Percentiles rank a stretch among this genome's conserved stretches.
These are phyloP conservation scores for Phenganax marumi DNA, from an alignment of 92 coral and sea anemone species.

Conservation along the genomic window DNA sequence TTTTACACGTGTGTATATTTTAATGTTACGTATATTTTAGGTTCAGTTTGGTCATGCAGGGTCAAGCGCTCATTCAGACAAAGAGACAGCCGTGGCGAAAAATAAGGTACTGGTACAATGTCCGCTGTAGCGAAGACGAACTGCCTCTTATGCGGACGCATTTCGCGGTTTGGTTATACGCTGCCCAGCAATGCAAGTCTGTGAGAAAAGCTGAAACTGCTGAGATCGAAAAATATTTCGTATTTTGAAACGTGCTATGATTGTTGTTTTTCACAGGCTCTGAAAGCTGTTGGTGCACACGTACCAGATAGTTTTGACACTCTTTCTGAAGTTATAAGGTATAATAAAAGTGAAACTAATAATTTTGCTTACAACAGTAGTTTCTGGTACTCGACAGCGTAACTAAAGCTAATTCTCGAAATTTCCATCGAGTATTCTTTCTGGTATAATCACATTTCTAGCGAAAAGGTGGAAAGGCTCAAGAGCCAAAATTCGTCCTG, in stretches of 20 bases:
- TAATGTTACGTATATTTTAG: conserved; percentile 37
- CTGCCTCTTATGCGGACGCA: too few species aligned
- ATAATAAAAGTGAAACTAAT: background rate
- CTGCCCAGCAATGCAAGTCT: too few species aligned
- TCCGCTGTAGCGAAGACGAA: background rate
- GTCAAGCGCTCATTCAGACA: conserved; percentile 93
- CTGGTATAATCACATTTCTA: background rate
- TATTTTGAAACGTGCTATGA: background rate
- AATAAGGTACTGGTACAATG: conserved; percentile 64
- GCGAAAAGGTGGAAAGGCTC: too few species aligned
- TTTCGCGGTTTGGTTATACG: too few species aligned
- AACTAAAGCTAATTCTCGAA: background rate
- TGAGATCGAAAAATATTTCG: background rate
- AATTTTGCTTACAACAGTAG: background rate
- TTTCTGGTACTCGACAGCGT: background rate
- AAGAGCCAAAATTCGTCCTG: too few species aligned
- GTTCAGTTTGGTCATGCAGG: conserved; percentile 99
- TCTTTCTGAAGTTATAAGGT: conserved; percentile 81
- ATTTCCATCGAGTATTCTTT: background rate
- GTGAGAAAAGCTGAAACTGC: too few species aligned
- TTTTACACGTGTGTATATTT: background rate
- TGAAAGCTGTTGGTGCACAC: conserved; percentile 85
- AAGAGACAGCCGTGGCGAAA: conserved; percentile 90
- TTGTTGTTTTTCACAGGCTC: conserved; percentile 60
- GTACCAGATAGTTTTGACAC: conserved; percentile 95